Evolutionary conservation across 2,888 invertebrate species (phyloP).

Genomic region (Catocala nupta): DNA sequence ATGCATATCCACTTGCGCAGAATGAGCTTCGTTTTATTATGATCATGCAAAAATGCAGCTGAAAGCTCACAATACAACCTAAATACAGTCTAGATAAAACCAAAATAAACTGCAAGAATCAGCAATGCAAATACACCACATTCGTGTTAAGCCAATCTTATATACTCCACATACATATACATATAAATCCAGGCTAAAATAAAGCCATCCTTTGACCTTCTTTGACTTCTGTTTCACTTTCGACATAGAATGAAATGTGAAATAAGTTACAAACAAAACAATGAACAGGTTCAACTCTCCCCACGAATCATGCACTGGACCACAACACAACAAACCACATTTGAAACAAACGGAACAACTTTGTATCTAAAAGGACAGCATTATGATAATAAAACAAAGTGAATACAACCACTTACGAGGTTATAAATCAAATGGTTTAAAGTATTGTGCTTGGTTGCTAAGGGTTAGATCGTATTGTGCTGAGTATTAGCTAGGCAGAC

Average conservation of each 20-base stretch:
- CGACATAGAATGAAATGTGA: neutral
- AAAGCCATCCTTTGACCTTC: neutral
- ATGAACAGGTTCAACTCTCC: neutral
- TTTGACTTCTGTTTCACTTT: neutral
- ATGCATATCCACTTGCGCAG: too few relatives aligned
- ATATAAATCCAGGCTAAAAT: neutral
- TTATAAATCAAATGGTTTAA: slow-evolving; percentile 61
- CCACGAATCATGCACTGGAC: slow-evolving; percentile 8
- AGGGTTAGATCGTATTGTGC: neutral
- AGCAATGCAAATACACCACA: too few relatives aligned
- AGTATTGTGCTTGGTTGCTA: slow-evolving; percentile 16
- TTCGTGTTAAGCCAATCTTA: too few relatives aligned
- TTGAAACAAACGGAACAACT: slow-evolving; percentile 15
- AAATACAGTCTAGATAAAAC: too few relatives aligned
- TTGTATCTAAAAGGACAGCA: slow-evolving; percentile 19
- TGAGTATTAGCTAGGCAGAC: neutral
- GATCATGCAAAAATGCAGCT: too few relatives aligned
- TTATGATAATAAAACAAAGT: slow-evolving; percentile 48
- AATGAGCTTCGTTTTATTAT: too few relatives aligned
- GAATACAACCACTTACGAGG: slow-evolving; percentile 39
- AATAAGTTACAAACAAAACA: slow-evolving; percentile 9
- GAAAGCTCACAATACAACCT: too few relatives aligned
- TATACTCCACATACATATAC: too few relatives aligned
- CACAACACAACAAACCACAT: slow-evolving; percentile 15
- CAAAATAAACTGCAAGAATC: too few relatives aligned